phyloP scores from a whole-genome alignment of 2,888 invertebrate species.

The Epirrita christyi region DNA sequence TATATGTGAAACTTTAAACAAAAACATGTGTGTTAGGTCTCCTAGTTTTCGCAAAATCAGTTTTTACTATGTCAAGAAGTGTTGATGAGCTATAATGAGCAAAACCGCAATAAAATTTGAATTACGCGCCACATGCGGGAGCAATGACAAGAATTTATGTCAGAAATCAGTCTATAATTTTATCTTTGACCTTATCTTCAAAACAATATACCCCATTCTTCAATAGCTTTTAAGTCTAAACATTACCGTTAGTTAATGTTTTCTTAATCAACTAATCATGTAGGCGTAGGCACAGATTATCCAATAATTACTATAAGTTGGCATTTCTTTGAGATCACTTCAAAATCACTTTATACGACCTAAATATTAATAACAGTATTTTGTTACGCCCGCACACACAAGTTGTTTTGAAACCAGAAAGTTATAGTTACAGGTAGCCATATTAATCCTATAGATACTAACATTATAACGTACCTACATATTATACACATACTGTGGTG shows the following conservation, averaged over 20 bases:
- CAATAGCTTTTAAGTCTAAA: neutral
- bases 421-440: neutral
- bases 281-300: slow-evolving; percentile 16
- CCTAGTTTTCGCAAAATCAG: too few relatives aligned
- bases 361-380: slow-evolving; percentile 1
- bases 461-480: too few relatives aligned
- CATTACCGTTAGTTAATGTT: slow-evolving; percentile 14
- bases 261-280: slow-evolving; percentile 10
- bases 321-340: slow-evolving; percentile 1
- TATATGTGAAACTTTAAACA: too few relatives aligned
- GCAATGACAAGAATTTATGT: too few relatives aligned
- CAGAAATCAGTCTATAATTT: too few relatives aligned
- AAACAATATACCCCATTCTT: neutral
- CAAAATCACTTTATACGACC: slow-evolving; percentile 1
- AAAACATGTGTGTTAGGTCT: too few relatives aligned
- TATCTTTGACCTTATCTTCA: neutral
- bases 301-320: neutral
- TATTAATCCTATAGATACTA: neutral
- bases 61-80: too few relatives aligned
- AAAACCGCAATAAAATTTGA: too few relatives aligned
- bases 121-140: too few relatives aligned
- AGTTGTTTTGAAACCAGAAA: neutral
- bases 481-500: too few relatives aligned
- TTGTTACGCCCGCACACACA: neutral
- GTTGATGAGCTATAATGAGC: too few relatives aligned